Evolutionary conservation across 92 coral and sea anemone species (phyloP).

Genomic region (Chrysogorgia sp.): DNA sequence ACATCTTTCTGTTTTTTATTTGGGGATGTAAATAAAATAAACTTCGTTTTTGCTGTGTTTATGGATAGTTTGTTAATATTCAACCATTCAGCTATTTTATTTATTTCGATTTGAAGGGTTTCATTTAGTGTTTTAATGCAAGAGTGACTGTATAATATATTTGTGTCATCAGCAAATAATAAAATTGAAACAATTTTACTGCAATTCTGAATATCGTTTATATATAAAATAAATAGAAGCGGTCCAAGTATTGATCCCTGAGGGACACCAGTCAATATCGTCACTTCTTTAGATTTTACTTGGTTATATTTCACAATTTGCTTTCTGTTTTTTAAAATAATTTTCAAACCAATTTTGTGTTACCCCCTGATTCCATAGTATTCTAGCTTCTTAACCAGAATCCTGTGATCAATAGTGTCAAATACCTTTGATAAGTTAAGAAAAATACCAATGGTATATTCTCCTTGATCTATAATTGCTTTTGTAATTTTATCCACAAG

Average conservation of each 20-base stretch:
- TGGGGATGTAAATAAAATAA: slow-evolving; percentile 10
- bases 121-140: slow-evolving; percentile 11
- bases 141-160: background rate
- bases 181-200: slow-evolving; percentile 14
- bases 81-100: slow-evolving; percentile 8
- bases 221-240: too few species aligned
- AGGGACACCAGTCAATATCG: slow-evolving; percentile 30
- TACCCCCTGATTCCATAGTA: too few species aligned
- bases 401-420: too few species aligned
- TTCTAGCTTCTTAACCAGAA: too few species aligned
- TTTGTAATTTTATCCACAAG: slow-evolving; percentile 13
- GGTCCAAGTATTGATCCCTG: slow-evolving; percentile 44
- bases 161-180: slow-evolving; percentile 32
- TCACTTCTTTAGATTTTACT: slow-evolving; percentile 18
- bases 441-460: slow-evolving; percentile 37
- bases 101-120: slow-evolving; percentile 3
- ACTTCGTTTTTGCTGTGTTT: slow-evolving; percentile 11
- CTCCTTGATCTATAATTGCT: background rate
- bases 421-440: too few species aligned
- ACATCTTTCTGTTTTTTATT: slow-evolving; percentile 10
- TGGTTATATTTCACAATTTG: too few species aligned
- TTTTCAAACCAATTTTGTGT: background rate
- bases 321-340: background rate
- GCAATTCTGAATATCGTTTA: too few species aligned
- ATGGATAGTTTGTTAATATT: background rate